Percentiles rank a stretch among this genome's conserved stretches.
Conservation (phyloP, 2,888 invertebrate genomes). For the Ecdyonurus torrentis region DNA sequence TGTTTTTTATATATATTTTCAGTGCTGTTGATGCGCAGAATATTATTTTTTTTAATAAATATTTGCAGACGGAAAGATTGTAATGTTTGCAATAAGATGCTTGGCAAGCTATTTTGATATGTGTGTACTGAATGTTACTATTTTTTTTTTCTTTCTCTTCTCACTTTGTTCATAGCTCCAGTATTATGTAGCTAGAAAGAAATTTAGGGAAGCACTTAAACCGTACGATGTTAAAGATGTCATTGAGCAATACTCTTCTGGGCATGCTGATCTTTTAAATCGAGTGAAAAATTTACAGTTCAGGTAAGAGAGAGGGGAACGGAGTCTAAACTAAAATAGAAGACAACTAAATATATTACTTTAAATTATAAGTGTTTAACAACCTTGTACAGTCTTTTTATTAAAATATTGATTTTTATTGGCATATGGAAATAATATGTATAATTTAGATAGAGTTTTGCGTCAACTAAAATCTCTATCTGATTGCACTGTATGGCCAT, state of each 20-base stretch:
- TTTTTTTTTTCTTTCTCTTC: constrained; percentile 9
- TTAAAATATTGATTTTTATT: too few relatives aligned
- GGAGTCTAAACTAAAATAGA: too few relatives aligned
- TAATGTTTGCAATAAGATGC: neutral
- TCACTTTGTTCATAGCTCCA: constrained; percentile 41
- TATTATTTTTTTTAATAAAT: neutral
- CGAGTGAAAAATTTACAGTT: constrained; percentile 73
- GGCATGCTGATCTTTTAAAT: constrained; percentile 73
- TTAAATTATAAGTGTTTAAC: too few relatives aligned
- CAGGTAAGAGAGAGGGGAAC: constrained; percentile 48
- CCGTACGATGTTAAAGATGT: constrained; percentile 91
- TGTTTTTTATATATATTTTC: too few relatives aligned
- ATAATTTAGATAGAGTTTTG: too few relatives aligned
- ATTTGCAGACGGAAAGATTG: neutral
- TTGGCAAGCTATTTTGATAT: neutral
- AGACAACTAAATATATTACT: too few relatives aligned
- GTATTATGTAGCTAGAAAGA: constrained; percentile 77
- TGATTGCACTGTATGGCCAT: too few relatives aligned
- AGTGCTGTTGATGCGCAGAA: neutral
- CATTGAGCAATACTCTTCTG: constrained; percentile 81
- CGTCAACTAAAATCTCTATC: too few relatives aligned
- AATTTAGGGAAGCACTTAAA: constrained; percentile 82
- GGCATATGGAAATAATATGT: too few relatives aligned
- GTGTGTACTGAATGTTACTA: neutral
- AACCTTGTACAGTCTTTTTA: too few relatives aligned